Conservation (phyloP, 1,140 invertebrate species). For the Cotesia chilonis region DNA sequence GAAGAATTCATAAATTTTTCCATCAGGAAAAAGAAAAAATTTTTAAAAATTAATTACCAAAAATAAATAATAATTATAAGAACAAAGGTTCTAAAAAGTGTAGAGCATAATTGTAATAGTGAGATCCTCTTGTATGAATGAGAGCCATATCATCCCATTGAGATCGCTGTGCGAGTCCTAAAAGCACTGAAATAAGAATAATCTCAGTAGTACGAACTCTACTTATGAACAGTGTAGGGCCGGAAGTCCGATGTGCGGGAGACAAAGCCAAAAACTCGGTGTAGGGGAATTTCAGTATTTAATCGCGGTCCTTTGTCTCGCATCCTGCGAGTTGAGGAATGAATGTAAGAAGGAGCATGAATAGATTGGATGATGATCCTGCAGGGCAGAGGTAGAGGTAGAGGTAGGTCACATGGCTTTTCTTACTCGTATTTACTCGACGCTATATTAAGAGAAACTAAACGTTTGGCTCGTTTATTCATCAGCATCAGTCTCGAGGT, state of each 20-base stretch:
- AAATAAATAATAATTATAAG: too few relatives aligned
- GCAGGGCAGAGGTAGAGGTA: too few relatives aligned
- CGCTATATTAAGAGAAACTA: neutral
- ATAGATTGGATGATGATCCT: slow-evolving; percentile 68
- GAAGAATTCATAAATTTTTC: too few relatives aligned
- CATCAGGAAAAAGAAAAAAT: too few relatives aligned
- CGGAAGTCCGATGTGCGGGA: slow-evolving; percentile 64
- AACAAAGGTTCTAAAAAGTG: neutral
- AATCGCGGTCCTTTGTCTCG: slow-evolving; percentile 64
- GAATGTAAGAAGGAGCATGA: slow-evolving; percentile 58
- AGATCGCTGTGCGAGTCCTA: slow-evolving; percentile 40
- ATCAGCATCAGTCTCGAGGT: neutral
- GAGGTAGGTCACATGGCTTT: slow-evolving; percentile 62
- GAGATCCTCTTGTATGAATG: slow-evolving; percentile 17
- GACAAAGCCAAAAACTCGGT: slow-evolving; percentile 57
- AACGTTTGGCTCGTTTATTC: slow-evolving; percentile 30
- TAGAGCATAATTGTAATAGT: neutral
- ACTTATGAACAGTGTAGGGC: slow-evolving; percentile 44
- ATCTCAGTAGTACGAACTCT: too few relatives aligned
- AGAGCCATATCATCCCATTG: slow-evolving; percentile 61
- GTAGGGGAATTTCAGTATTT: slow-evolving; percentile 56
- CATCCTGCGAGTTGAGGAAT: slow-evolving; percentile 61
- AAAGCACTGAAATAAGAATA: too few relatives aligned
- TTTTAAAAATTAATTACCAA: too few relatives aligned
- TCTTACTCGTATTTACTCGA: slow-evolving; percentile 37